These are phyloP conservation scores for Macropis europaea DNA, from an alignment of 2,888 invertebrate genomes.

Conservation along the genomic window DNA sequence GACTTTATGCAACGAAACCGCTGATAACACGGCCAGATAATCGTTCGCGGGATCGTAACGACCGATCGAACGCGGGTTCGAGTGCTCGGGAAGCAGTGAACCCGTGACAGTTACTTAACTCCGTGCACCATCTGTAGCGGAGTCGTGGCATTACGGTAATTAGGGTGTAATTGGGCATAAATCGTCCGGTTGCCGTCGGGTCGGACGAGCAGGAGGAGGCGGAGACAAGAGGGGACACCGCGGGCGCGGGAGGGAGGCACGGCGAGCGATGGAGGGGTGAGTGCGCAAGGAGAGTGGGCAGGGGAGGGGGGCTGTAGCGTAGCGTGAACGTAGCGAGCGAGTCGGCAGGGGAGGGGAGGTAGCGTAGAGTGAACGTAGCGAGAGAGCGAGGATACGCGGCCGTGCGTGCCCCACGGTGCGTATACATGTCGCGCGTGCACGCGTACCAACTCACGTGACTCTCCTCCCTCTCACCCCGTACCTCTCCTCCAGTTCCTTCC, in stretches of 20 bases:
- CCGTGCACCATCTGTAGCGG: constrained; percentile 62
- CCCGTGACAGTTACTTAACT: constrained; percentile 65
- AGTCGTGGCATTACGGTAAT: constrained; percentile 68
- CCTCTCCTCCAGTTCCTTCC: not conserved
- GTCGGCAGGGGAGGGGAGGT: constrained; percentile 27
- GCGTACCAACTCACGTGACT: constrained; percentile 23
- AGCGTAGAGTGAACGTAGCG: constrained; percentile 42
- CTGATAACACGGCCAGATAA: constrained; percentile 2
- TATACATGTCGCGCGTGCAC: constrained; percentile 54
- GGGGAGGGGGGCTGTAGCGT: not conserved
- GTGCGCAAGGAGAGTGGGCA: not conserved
- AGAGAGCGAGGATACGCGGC: constrained; percentile 38
- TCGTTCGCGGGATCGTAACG: not conserved
- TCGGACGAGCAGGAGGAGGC: constrained; percentile 44
- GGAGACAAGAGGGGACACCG: constrained; percentile 48
- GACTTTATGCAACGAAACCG: not conserved
- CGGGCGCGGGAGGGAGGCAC: constrained; percentile 7
- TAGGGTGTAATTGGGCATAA: constrained; percentile 70
- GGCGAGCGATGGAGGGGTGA: constrained; percentile 6
- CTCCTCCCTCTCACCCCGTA: not conserved
- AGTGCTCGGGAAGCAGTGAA: constrained; percentile 50
- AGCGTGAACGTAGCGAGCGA: constrained; percentile 16
- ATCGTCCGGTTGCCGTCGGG: constrained; percentile 56
- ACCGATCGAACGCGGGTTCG: constrained; percentile 13
- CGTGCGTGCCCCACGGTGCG: constrained; percentile 52